Evolutionary conservation across 2,888 invertebrate genomes (phyloP), one percentile per base, ranked within the genome.

Genomic region (Philhelius pedissequus): DNA sequence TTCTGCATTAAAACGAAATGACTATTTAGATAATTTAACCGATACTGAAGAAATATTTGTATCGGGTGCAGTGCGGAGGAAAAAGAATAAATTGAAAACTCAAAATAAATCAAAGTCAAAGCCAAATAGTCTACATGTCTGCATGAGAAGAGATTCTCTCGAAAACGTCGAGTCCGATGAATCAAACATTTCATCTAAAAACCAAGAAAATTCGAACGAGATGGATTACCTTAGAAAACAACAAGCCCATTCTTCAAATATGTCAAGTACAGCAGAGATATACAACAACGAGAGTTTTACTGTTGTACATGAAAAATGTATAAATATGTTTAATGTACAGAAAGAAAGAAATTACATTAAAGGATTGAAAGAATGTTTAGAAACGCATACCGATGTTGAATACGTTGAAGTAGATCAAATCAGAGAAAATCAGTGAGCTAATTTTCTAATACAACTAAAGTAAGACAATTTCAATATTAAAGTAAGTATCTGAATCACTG

Each of bases 301-400:
- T 7, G 90, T 91, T 6, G 92, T 93, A 4, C 90, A 92, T 79
- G 92, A 92, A 50, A 92, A 91, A 87, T 90, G 90, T 68, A 90
- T 89, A 11, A 91, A 91, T 64, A 90, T 91, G 68, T 92, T 92
- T 79, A 91, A 93, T 88, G 86, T 90, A 4, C 92, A 92, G 40
- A 89, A 91, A 11, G 93, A 93, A 87, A 91, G 91, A 73, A 88
- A 92, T 87, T 92, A 93, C 87, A 90, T 93, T 9, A 94, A 93
- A 89, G 92, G 92, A 56, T 90, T 92, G 80, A 89, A 90, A 58
- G 91, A 90, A 70, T 87, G 87, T 18, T 89, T 89, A 30, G 93
- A 93, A 69, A 90, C 90, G 27, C 89, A 91, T 62, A 93, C 94
- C 4, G 94, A 94, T 88, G 89, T 92, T 64, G 94, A 94, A 88